Conservation (phyloP, 2,888 invertebrate genomes). For the Congeria kusceri region DNA sequence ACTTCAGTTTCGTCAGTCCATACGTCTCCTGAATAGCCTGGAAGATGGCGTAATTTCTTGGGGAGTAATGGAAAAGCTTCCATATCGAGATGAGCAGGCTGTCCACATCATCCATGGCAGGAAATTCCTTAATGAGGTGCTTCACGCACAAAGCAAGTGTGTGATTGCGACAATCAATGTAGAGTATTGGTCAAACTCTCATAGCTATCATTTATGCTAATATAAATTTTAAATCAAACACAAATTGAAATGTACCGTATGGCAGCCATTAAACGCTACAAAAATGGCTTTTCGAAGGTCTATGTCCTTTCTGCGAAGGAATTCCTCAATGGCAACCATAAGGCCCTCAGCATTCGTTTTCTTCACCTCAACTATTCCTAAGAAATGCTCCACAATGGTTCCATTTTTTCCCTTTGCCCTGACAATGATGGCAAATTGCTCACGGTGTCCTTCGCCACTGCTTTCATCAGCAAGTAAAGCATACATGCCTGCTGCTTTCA, state of each 20-base stretch:
- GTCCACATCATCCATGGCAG: conserved; percentile 17
- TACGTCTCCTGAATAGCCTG: conserved; percentile 18
- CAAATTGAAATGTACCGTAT: too few relatives aligned
- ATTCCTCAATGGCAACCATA: conserved; percentile 27
- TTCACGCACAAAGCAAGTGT: conserved; percentile 25
- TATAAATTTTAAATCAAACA: background rate
- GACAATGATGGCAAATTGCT: conserved; percentile 45
- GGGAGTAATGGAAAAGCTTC: conserved; percentile 27
- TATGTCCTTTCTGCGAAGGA: conserved; percentile 36
- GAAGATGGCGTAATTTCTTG: conserved; percentile 18
- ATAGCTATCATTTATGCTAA: background rate
- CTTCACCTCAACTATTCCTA: conserved; percentile 33
- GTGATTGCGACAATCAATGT: conserved; percentile 30
- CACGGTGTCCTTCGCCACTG: conserved; percentile 37
- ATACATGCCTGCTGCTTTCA: conserved; percentile 1
- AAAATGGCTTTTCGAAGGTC: conserved; percentile 37
- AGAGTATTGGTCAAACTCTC: background rate
- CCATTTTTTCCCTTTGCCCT: background rate
- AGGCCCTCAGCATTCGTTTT: conserved; percentile 34
- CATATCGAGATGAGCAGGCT: conserved; percentile 15
- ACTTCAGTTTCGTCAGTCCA: conserved; percentile 22
- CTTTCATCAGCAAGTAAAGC: conserved; percentile 35
- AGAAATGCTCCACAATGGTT: conserved; percentile 16
- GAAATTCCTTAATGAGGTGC: conserved; percentile 14
- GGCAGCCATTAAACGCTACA: conserved; percentile 19